Evolutionary conservation across 1,140 invertebrate genomes (phyloP).

Genomic region (Ptiloglossa arizonensis): DNA sequence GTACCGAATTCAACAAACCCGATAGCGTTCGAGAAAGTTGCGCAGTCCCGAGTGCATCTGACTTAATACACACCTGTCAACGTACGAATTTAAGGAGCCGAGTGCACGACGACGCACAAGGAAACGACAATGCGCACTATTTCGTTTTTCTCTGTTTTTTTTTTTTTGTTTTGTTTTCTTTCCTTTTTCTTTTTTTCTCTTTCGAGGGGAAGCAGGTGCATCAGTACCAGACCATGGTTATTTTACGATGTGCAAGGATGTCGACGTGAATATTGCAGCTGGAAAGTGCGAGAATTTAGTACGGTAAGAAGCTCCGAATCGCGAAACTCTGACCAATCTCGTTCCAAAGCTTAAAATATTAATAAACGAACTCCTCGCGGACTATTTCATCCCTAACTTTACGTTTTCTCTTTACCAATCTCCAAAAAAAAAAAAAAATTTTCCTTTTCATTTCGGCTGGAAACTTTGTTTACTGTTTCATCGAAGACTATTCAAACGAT

Average conservation of each 20-base stretch:
- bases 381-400: too few relatives aligned
- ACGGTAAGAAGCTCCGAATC: neutral
- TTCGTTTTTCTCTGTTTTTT: neutral
- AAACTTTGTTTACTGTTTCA: too few relatives aligned
- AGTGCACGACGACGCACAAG: neutral
- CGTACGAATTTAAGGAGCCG: neutral
- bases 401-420: too few relatives aligned
- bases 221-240: neutral
- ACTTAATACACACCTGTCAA: neutral
- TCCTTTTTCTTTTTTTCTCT: neutral
- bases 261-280: neutral
- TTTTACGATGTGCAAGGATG: neutral
- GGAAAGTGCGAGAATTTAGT: neutral
- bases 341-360: too few relatives aligned
- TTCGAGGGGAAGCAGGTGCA: neutral
- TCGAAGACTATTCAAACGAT: too few relatives aligned
- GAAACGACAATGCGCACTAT: neutral
- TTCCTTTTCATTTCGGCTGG: too few relatives aligned
- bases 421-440: too few relatives aligned
- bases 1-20: neutral
- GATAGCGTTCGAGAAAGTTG: neutral
- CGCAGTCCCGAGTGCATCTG: neutral
- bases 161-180: neutral
- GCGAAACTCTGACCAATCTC: too few relatives aligned
- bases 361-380: neutral